phyloP scores from a whole-genome alignment of 2,797 vertebrate species.

The Amblyopsis hoosieri region DNA sequence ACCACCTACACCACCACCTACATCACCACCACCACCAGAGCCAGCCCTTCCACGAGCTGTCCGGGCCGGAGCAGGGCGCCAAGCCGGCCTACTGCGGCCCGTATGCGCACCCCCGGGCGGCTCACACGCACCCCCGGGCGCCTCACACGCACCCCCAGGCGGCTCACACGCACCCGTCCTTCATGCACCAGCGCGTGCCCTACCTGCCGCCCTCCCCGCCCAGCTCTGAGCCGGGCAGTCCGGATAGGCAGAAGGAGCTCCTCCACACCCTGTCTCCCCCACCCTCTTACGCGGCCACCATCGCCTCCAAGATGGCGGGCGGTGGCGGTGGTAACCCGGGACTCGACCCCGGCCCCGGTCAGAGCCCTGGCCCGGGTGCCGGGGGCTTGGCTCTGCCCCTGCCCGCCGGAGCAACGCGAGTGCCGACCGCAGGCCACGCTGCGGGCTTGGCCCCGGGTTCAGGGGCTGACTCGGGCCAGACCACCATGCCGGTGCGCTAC shows the following conservation, averaged over 20 bases:
- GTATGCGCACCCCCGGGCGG: conserved; percentile 56
- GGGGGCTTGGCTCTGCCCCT: conserved; percentile 49
- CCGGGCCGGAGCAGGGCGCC: conserved; percentile 81
- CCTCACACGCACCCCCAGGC: conserved; percentile 16
- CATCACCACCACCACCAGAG: conserved; percentile 61
- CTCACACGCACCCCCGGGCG: conserved; percentile 69
- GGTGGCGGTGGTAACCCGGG: conserved; percentile 59
- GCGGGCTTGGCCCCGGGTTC: conserved; percentile 35
- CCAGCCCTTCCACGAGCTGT: conserved; percentile 82
- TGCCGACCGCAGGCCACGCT: conserved; percentile 34
- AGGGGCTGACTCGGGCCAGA: conserved; percentile 45
- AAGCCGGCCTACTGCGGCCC: conserved; percentile 87
- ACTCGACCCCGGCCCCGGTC: conserved; percentile 46
- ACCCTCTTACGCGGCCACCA: conserved; percentile 94
- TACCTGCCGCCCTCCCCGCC: conserved; percentile 97
- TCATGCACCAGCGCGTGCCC: conserved; percentile 81
- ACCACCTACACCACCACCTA: conserved; percentile 71
- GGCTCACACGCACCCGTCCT: conserved; percentile 72
- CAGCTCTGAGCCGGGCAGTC: conserved; percentile 95
- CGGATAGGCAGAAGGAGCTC: conserved; percentile 94
- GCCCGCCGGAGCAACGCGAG: conserved; percentile 33
- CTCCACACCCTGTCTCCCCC: conserved; percentile 94
- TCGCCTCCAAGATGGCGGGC: conserved; percentile 92
- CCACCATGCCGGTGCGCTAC: conserved; percentile 85
- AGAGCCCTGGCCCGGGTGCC: conserved; percentile 53